Evolutionary conservation across 1,140 invertebrate species (phyloP).

Genomic region (Agrypnia vestita): DNA sequence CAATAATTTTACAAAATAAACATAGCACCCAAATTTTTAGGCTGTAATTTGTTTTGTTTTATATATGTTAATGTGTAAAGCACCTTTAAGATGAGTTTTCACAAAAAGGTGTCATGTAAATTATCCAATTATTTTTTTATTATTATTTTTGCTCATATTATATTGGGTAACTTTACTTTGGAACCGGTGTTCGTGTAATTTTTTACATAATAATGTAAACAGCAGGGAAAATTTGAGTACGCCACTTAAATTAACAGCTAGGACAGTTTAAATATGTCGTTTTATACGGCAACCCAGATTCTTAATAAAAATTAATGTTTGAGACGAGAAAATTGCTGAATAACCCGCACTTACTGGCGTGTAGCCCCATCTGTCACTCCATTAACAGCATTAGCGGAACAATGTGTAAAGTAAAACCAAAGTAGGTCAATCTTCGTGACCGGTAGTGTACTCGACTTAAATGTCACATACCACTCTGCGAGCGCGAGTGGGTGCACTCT

Average conservation of each 20-base stretch:
- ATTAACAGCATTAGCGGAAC: not conserved
- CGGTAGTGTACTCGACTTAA: slow-evolving; percentile 10
- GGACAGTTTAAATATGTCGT: slow-evolving; percentile 22
- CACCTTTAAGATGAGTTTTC: no score
- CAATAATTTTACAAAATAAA: no score
- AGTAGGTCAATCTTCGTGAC: slow-evolving; percentile 14
- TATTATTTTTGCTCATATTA: no score
- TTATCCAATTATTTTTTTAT: no score
- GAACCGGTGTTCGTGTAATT: no score
- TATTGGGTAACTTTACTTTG: no score
- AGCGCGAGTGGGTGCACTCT: not conserved
- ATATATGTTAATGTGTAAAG: no score
- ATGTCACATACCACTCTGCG: not conserved
- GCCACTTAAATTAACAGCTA: slow-evolving; percentile 4
- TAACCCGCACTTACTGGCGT: slow-evolving; percentile 2
- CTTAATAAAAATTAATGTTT: slow-evolving; percentile 36
- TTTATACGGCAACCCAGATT: slow-evolving; percentile 26
- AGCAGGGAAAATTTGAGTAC: not conserved
- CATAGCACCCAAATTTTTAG: no score
- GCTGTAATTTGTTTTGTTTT: no score
- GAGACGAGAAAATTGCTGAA: not conserved
- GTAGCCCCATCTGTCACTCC: not conserved
- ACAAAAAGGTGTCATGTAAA: no score
- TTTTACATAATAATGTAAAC: not conserved
- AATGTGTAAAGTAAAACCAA: not conserved